These are phyloP conservation scores for Otus scops DNA, from an alignment of 2,797 vertebrate species.

Conservation along the genomic window DNA sequence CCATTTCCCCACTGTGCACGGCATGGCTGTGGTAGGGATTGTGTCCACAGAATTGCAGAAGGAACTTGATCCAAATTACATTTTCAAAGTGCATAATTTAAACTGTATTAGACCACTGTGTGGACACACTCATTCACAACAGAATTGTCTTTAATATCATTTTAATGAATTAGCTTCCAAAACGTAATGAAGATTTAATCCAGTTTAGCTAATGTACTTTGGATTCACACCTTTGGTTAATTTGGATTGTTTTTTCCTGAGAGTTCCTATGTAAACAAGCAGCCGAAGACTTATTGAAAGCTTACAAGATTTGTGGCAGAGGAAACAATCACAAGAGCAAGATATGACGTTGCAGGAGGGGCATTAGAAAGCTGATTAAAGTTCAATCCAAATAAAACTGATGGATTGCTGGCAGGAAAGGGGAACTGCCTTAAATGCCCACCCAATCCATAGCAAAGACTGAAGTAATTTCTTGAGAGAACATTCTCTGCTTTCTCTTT, in stretches of 20 bases:
- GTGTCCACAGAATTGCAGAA: neutral
- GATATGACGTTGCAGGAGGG: neutral
- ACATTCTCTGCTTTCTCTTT: neutral
- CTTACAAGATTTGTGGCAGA: neutral
- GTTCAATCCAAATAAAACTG: slow-evolving; percentile 1
- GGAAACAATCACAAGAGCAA: neutral
- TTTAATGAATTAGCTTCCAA: neutral
- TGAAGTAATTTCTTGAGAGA: neutral
- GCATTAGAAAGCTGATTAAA: neutral
- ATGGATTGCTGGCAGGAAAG: neutral
- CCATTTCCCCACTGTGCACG: neutral
- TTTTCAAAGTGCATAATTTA: neutral
- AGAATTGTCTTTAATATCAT: neutral
- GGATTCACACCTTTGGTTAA: neutral
- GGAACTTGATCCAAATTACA: neutral
- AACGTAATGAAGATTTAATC: neutral
- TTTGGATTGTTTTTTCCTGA: neutral
- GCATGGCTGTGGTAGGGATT: neutral
- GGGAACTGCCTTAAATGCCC: neutral
- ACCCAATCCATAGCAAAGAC: neutral
- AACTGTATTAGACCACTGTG: neutral
- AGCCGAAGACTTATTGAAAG: neutral
- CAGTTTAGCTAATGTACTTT: neutral
- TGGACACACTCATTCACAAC: neutral
- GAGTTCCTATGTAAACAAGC: neutral